Evolutionary conservation across 2,113 vertebrate species (phyloP).

Genomic region (Emydocephalus ijimae): DNA sequence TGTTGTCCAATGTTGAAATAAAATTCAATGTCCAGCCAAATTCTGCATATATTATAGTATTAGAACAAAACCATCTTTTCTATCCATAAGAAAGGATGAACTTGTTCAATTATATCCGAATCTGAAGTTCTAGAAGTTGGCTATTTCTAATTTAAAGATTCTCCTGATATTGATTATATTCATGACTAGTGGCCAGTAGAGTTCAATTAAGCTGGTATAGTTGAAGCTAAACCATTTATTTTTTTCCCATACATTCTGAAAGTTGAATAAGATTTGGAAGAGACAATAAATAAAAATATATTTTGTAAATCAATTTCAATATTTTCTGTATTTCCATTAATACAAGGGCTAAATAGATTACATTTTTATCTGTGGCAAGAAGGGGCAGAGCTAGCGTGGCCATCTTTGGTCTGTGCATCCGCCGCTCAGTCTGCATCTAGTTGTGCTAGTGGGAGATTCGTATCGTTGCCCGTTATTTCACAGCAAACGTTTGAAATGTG

Average conservation of each 20-base stretch:
- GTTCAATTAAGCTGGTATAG: neutral
- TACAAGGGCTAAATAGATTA: no score
- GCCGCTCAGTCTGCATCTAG: no score
- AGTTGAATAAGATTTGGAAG: neutral
- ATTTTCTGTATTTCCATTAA: constrained; percentile 3
- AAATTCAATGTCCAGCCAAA: neutral
- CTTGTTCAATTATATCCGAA: neutral
- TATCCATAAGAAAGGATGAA: neutral
- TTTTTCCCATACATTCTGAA: neutral
- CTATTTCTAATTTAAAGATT: neutral
- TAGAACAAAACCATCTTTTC: neutral
- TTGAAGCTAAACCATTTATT: neutral
- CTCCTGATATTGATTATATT: neutral
- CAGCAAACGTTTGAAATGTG: no score
- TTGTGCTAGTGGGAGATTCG: no score
- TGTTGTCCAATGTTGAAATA: neutral
- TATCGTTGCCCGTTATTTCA: no score
- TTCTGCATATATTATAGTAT: neutral
- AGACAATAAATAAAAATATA: neutral
- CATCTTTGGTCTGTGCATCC: no score
- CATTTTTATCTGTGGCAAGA: no score
- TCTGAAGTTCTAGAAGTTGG: neutral
- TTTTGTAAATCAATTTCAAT: neutral
- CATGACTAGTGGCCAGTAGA: neutral
- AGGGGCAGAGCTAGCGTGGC: no score